Percentiles rank a stretch among this genome's conserved stretches.
phyloP scores from a whole-genome alignment of 2,888 invertebrate species.

The Ditula angustiorana region DNA sequence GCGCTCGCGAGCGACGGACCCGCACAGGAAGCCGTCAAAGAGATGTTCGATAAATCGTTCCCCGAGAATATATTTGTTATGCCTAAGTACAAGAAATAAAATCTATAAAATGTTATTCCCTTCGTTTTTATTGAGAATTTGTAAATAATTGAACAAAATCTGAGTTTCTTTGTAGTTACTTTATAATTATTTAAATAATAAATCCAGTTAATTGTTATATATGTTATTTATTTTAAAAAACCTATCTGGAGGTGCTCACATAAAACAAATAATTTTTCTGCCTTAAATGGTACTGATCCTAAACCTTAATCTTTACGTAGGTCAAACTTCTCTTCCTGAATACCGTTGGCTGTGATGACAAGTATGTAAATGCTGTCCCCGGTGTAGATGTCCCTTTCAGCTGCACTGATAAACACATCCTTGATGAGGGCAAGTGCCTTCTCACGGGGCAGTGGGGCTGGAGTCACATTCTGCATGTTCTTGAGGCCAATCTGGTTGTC shows the following conservation, averaged over 20 bases:
- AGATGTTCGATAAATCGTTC: slow-evolving; percentile 81
- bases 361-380: slow-evolving; percentile 96
- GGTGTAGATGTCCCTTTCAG: slow-evolving; percentile 98
- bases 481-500: slow-evolving; percentile 98
- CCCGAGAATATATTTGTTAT: slow-evolving; percentile 83
- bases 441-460: slow-evolving; percentile 89
- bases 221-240: slow-evolving; percentile 48
- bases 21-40: slow-evolving; percentile 71
- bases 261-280: slow-evolving; percentile 26
- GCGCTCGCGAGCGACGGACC: slow-evolving; percentile 74
- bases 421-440: slow-evolving; percentile 94
- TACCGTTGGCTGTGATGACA: slow-evolving; percentile 95
- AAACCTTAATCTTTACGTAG: slow-evolving; percentile 94
- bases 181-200: slow-evolving; percentile 70
- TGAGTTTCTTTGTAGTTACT: slow-evolving; percentile 73
- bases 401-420: slow-evolving; percentile 98
- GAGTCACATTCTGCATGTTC: slow-evolving; percentile 91
- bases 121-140: slow-evolving; percentile 61
- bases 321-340: slow-evolving; percentile 90
- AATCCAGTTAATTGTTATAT: slow-evolving; percentile 72
- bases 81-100: slow-evolving; percentile 82
- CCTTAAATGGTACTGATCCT: slow-evolving; percentile 48
- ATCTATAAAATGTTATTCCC: slow-evolving; percentile 60
- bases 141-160: slow-evolving; percentile 79
- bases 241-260: slow-evolving; percentile 29